Percentiles rank a stretch among this genome's conserved stretches.
Conservation (phyloP, 2,888 invertebrate genomes). For the Sarcophaga subvicina region DNA sequence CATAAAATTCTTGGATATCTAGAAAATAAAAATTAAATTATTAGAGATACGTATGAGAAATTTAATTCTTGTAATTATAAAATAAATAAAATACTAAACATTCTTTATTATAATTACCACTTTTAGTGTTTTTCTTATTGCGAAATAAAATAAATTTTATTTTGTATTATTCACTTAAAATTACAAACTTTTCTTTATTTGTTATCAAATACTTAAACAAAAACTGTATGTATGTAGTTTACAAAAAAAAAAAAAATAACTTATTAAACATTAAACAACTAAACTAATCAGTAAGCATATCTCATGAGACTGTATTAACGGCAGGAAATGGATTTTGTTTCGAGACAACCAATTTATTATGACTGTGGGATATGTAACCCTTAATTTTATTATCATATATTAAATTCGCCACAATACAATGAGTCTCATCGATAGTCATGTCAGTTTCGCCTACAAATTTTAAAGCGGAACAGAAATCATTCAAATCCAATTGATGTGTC, state of each 20-base stretch:
- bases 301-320: slow-evolving; percentile 85
- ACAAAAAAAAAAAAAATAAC: neutral
- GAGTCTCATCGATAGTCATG: slow-evolving; percentile 96
- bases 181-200: neutral
- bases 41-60: no score
- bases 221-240: neutral
- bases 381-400: slow-evolving; percentile 98
- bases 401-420: slow-evolving; percentile 97
- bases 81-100: neutral
- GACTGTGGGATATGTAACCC: slow-evolving; percentile 98
- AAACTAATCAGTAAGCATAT: slow-evolving; percentile 60
- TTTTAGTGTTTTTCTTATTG: neutral
- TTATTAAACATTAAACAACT: slow-evolving; percentile 8
- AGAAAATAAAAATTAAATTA: slow-evolving; percentile 83
- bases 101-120: neutral
- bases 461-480: slow-evolving; percentile 91
- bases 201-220: slow-evolving; percentile 13
- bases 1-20: slow-evolving; percentile 99
- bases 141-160: slow-evolving; percentile 17
- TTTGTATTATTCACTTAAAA: slow-evolving; percentile 21
- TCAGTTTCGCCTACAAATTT: slow-evolving; percentile 91
- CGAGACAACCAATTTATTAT: slow-evolving; percentile 98
- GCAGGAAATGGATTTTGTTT: slow-evolving; percentile 98
- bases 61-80: neutral
- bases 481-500: slow-evolving; percentile 94